phyloP scores from a whole-genome alignment of 2,113 vertebrate genomes.

The Microtus oregoni region DNA sequence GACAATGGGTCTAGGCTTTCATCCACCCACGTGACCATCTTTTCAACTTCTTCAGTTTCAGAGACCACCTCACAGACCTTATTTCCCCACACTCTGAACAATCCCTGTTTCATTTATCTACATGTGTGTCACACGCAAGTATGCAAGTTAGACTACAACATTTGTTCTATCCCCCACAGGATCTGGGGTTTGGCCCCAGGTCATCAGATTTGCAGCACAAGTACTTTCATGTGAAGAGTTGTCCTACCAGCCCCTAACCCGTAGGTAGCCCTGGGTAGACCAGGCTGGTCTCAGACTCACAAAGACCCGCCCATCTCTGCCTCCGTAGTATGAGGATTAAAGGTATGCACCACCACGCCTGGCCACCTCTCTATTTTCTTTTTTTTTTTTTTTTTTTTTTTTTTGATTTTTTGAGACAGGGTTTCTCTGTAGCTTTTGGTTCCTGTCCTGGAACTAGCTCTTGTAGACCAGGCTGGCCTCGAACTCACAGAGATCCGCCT shows the following conservation, averaged over 20 bases:
- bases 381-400: too few relatives aligned
- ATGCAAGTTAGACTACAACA: neutral
- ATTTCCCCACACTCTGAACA: neutral
- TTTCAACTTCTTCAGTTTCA: neutral
- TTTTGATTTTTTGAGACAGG: too few relatives aligned
- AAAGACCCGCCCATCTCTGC: neutral
- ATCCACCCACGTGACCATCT: neutral
- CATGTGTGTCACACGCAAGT: rapidly evolving
- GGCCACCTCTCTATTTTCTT: too few relatives aligned
- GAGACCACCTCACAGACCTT: neutral
- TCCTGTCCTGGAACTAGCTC: too few relatives aligned
- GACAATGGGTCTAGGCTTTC: neutral
- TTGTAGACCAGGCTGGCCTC: neutral
- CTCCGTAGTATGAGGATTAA: too few relatives aligned
- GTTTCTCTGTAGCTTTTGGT: too few relatives aligned
- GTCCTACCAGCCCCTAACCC: neutral
- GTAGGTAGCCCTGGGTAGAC: too few relatives aligned
- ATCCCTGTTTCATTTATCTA: neutral
- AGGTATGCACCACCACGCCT: too few relatives aligned
- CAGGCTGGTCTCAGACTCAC: neutral
- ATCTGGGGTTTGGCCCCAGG: neutral
- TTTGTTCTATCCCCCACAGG: neutral
- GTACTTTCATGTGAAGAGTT: too few relatives aligned
- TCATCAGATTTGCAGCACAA: neutral
- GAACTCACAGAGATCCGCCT: neutral